phyloP scores from a whole-genome alignment of 1,140 invertebrate species.

The Phymastichus coffea region DNA sequence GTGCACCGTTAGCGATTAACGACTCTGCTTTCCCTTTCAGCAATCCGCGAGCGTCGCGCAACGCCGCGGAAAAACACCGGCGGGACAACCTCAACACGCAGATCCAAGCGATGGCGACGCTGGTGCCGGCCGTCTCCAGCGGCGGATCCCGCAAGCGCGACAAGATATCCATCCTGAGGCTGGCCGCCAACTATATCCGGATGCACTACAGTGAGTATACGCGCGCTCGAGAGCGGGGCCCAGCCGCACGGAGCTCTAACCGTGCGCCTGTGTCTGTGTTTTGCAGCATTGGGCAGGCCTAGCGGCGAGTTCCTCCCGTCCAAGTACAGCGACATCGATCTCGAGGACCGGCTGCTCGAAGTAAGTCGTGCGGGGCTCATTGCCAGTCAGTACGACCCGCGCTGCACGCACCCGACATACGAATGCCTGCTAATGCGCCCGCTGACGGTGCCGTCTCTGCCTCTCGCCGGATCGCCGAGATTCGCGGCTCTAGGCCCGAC shows the following conservation, averaged over 20 bases:
- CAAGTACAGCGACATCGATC: slow-evolving; percentile 40
- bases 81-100: slow-evolving; percentile 86
- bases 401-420: too few species aligned
- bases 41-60: slow-evolving; percentile 74
- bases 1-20: too few species aligned
- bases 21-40: too few species aligned
- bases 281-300: slow-evolving; percentile 42
- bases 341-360: slow-evolving; percentile 46
- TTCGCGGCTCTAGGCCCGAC: too few species aligned
- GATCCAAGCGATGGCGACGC: slow-evolving; percentile 76
- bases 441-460: too few species aligned
- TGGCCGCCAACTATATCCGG: slow-evolving; percentile 76
- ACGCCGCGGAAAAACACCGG: slow-evolving; percentile 84
- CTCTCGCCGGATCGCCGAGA: too few species aligned
- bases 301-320: slow-evolving; percentile 35
- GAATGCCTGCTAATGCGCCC: too few species aligned
- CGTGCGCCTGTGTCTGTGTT: too few species aligned
- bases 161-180: slow-evolving; percentile 84
- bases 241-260: too few species aligned
- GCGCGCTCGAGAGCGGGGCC: too few species aligned
- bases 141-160: slow-evolving; percentile 79
- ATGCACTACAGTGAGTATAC: slow-evolving; percentile 63
- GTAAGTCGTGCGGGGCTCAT: slow-evolving; percentile 38
- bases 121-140: slow-evolving; percentile 80
- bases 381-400: not conserved